phyloP scores from a whole-genome alignment of 2,888 invertebrate genomes.

The Rhorus exstirpatorius region DNA sequence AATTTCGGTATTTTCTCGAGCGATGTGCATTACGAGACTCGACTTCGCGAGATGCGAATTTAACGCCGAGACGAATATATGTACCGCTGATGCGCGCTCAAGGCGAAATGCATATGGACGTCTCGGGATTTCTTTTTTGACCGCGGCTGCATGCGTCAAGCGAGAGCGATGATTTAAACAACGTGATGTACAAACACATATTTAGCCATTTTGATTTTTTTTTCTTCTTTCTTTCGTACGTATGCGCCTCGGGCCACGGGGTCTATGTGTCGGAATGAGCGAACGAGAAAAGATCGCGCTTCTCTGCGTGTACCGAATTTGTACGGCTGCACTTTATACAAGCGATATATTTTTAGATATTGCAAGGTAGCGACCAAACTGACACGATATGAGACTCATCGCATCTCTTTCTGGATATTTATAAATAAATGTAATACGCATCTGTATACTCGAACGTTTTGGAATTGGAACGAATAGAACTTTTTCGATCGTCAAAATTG shows the following conservation, averaged over 20 bases:
- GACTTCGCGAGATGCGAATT: conserved; percentile 25
- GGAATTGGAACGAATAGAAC: too few relatives aligned
- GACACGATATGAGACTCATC: not conserved
- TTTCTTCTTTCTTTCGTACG: not conserved
- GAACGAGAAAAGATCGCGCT: conserved; percentile 37
- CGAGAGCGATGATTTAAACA: conserved; percentile 55
- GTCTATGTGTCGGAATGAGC: conserved; percentile 17
- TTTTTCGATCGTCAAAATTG: too few relatives aligned
- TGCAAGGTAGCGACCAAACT: conserved; percentile 12
- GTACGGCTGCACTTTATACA: conserved; percentile 47
- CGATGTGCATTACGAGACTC: conserved; percentile 35
- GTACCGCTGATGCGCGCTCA: conserved; percentile 28
- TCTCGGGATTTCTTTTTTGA: conserved; percentile 49
- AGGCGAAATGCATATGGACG: conserved; percentile 16
- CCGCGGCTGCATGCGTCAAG: conserved; percentile 15
- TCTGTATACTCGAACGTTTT: too few relatives aligned
- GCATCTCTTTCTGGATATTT: not conserved
- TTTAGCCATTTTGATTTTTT: conserved; percentile 13
- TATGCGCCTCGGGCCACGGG: conserved; percentile 19
- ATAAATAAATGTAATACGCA: not conserved
- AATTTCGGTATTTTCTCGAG: conserved; percentile 37
- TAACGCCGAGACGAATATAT: conserved; percentile 44
- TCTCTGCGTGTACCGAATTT: conserved; percentile 38
- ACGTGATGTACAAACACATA: conserved; percentile 23
- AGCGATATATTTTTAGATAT: conserved; percentile 56